Conservation (phyloP, 2,888 invertebrate species). For the Caenorhabditis auriculariae region DNA sequence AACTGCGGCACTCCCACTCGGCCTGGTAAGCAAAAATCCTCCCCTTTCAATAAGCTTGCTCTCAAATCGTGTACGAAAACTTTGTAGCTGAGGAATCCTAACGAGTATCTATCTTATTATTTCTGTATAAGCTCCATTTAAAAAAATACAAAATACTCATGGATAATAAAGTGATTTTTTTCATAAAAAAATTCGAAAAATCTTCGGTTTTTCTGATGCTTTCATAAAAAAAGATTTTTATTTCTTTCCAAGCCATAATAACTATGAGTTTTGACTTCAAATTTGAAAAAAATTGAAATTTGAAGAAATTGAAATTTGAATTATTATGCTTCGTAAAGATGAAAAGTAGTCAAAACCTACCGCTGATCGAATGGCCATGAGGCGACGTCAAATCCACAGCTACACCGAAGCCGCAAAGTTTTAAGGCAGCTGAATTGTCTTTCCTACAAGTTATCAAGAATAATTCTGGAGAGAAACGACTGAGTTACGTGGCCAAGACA, state of each 20-base stretch:
- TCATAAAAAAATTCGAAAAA: neutral
- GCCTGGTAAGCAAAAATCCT: conserved; percentile 48
- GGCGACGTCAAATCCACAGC: conserved; percentile 80
- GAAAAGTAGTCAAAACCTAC: conserved; percentile 4
- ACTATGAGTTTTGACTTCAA: too few species aligned
- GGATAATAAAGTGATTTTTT: neutral
- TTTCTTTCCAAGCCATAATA: neutral
- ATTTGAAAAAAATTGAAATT: too few species aligned
- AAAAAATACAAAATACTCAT: neutral
- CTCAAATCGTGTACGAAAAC: too few species aligned
- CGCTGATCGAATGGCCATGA: conserved; percentile 11
- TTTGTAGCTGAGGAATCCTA: too few species aligned
- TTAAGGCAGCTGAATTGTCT: conserved; percentile 97
- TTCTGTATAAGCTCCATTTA: neutral
- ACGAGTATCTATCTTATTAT: neutral
- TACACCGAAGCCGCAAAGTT: conserved; percentile 94
- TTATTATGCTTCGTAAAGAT: too few species aligned
- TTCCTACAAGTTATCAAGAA: conserved; percentile 71
- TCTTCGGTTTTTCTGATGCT: neutral
- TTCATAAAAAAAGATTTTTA: neutral
- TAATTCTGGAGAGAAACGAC: neutral
- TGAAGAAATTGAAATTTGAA: too few species aligned
- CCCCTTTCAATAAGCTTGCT: too few species aligned
- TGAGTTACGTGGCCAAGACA: conserved; percentile 75
- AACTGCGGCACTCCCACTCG: conserved; percentile 95